A percentile compares a stretch with the other conserved stretches of the same genome.
Evolutionary conservation across 2,797 vertebrate species (phyloP).

Genomic region (Eremophila alpestris): DNA sequence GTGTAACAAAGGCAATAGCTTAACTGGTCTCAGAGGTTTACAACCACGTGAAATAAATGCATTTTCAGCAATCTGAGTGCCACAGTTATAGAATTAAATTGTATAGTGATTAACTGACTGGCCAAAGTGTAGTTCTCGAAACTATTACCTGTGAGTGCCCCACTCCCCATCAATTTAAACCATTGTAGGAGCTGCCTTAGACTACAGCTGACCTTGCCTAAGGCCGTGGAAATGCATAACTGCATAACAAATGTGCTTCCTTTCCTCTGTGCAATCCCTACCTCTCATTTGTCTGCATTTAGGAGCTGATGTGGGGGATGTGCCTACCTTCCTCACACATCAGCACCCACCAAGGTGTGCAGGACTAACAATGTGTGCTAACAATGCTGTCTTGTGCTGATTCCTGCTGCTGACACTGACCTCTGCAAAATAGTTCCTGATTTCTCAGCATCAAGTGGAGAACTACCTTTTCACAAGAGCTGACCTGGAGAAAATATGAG

Average conservation of each 20-base stretch:
- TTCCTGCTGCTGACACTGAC: not conserved
- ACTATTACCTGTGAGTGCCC: not conserved
- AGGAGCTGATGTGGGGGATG: not conserved
- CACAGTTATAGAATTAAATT: not conserved
- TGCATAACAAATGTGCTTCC: not conserved
- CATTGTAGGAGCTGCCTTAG: not conserved
- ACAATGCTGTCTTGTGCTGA: not conserved
- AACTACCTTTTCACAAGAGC: not conserved
- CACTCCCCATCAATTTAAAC: not conserved
- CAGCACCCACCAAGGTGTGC: not conserved
- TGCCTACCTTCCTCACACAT: not conserved
- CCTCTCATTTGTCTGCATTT: not conserved
- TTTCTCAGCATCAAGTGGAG: not conserved
- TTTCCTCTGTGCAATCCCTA: not conserved
- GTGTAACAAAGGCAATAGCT: not conserved
- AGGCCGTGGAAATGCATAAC: not conserved
- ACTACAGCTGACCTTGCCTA: not conserved
- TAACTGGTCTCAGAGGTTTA: slow-evolving; percentile 1
- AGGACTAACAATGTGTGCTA: not conserved
- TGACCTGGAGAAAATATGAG: not conserved
- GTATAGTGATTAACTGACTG: not conserved
- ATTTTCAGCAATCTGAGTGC: not conserved
- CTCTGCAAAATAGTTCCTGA: not conserved
- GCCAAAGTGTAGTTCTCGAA: not conserved
- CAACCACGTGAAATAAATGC: not conserved